Conservation (phyloP, 2,797 vertebrate species). For the Taenioides sp. region DNA sequence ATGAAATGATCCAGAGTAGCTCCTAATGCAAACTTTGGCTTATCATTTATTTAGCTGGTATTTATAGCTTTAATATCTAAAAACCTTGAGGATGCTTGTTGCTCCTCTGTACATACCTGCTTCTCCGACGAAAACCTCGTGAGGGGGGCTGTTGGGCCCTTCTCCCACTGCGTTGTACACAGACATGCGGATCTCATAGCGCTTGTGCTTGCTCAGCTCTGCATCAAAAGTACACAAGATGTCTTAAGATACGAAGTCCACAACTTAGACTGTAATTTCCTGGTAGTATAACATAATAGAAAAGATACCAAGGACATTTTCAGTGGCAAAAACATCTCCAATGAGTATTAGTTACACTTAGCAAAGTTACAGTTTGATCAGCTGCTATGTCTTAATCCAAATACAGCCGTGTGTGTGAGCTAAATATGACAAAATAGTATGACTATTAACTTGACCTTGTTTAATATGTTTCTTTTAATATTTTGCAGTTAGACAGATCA, state of each 20-base stretch:
- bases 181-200: conserved; percentile 94
- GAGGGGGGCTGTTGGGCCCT: conserved; percentile 87
- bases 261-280: background rate
- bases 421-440: background rate
- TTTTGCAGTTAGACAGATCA: background rate
- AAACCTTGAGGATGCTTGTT: background rate
- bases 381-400: conserved; percentile 22
- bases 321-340: background rate
- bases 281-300: background rate
- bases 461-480: background rate
- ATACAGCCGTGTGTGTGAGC: background rate
- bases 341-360: background rate
- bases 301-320: background rate
- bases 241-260: background rate
- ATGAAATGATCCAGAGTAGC: too few relatives aligned
- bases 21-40: background rate
- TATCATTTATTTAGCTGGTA: background rate
- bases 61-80: background rate
- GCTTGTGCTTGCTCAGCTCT: conserved; percentile 93
- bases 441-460: background rate
- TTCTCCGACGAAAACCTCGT: conserved; percentile 96
- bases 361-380: conserved; percentile 17
- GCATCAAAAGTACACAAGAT: conserved; percentile 29
- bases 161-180: conserved; percentile 93
- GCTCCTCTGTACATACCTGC: conserved; percentile 79